These are phyloP conservation scores for Eufriesea mexicana DNA, from an alignment of 1,140 invertebrate genomes.

Conservation along the genomic window DNA sequence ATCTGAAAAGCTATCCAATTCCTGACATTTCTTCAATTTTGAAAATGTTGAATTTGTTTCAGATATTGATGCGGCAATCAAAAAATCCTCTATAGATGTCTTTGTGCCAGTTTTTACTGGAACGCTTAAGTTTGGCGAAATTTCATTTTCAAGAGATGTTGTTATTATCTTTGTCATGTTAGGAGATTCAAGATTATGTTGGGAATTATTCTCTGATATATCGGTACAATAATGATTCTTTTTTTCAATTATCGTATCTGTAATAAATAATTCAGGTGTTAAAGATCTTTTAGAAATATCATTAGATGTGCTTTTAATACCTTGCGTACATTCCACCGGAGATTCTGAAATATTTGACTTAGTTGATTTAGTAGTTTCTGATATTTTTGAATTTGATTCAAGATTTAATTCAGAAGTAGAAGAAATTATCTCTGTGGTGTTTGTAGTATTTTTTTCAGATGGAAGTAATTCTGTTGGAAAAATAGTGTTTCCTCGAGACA, in stretches of 20 bases:
- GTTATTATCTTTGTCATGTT: too few species aligned
- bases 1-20: background rate
- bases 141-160: background rate
- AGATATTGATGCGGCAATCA: background rate
- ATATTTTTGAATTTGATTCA: background rate
- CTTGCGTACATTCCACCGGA: background rate
- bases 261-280: background rate
- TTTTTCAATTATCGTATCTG: background rate
- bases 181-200: background rate
- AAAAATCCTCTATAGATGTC: background rate
- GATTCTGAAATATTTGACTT: background rate
- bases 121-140: background rate
- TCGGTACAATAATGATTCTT: background rate
- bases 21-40: background rate
- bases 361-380: background rate
- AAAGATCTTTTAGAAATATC: background rate
- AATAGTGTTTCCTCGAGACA: too few species aligned
- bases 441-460: background rate
- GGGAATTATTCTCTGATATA: background rate
- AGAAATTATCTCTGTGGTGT: background rate
- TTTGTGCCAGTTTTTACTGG: constrained; percentile 26
- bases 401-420: too few species aligned
- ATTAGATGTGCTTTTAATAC: background rate
- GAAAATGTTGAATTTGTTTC: background rate
- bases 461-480: background rate